Evolutionary conservation across 2,888 invertebrate species (phyloP), one percentile per base, ranked within the genome.

Genomic region (Meandrusa payeni): DNA sequence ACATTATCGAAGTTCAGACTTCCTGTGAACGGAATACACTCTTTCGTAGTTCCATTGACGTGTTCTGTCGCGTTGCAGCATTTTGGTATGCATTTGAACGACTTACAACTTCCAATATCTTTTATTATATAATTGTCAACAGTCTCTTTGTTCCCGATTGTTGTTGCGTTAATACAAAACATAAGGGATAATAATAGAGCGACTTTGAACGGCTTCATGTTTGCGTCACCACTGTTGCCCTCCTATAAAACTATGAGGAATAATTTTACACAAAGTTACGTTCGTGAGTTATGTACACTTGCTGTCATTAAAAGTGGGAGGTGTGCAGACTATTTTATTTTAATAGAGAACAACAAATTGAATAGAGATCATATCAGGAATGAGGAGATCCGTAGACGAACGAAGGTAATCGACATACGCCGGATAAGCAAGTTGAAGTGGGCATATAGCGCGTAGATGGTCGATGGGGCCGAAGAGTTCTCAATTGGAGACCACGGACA

Each of bases 41-140:
- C n/a, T 1, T 22, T 20, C 10, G 26, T 22, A 1, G 15, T 23
- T 5, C n/a, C 11, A 0, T 10, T n/a, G 5, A 28, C n/a, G 5
- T 34, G 22, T 15, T 44, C 38, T 5, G 22, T 34, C 6, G 15
- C 28, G 7, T 42, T 39, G 12, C 44, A 45, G 34, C 44, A 45
- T 28, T 38, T 38, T 1, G 41, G 34, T 22, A 41, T 12, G 22
- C 41, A 41, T 6, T 28, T 41, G 0, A 11, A 13, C 15, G 22
- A 20, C 15, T 17, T 6, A 33, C 28, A 33, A 34, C 34, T 17
- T 11, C 10, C 12, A 22, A 11, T 7, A 23, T 41, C 10, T 2
- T 11, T 22, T 28, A 34, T n/a, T 15, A 34, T 11, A n/a, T n/a
- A n/a, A n/a, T n/a, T n/a, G n/a, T n/a, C n/a, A n/a, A n/a, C n/a